These are phyloP conservation scores for Ferrisia virgata DNA, from an alignment of 2,888 invertebrate genomes.

Conservation along the genomic window DNA sequence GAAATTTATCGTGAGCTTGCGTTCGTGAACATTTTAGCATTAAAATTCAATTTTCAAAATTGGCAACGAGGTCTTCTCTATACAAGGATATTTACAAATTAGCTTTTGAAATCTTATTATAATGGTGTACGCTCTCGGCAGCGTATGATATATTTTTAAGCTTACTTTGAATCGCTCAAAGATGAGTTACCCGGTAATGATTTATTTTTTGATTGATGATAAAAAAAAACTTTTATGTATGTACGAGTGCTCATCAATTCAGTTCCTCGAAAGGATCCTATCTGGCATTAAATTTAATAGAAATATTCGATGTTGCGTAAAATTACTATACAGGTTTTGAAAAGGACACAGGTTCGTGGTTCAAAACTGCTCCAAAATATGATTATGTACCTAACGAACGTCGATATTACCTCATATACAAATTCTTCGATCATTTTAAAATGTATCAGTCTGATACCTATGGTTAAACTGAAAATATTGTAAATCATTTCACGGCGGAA, in stretches of 20 bases:
- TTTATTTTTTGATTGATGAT: not conserved
- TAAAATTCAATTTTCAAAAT: not conserved
- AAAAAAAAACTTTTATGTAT: not conserved
- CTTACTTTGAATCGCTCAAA: not conserved
- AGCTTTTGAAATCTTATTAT: not conserved
- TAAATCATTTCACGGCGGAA: not conserved
- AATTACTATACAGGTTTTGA: not conserved
- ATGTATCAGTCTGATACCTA: not conserved
- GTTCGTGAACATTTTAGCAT: not conserved
- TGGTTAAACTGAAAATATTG: not conserved
- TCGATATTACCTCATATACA: too few species aligned
- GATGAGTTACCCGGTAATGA: not conserved
- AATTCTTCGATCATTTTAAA: not conserved
- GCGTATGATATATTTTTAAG: not conserved
- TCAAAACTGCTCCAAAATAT: not conserved
- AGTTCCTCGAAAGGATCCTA: not conserved
- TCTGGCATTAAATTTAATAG: not conserved
- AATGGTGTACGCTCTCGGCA: not conserved
- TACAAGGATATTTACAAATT: not conserved
- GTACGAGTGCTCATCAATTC: not conserved
- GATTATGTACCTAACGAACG: too few species aligned
- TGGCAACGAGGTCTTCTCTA: not conserved
- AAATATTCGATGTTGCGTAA: not conserved
- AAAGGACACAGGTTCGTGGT: not conserved
- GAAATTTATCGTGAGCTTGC: too few species aligned